Evolutionary conservation across 2,113 vertebrate genomes (phyloP).

Genomic region (Acanthisitta chloris): DNA sequence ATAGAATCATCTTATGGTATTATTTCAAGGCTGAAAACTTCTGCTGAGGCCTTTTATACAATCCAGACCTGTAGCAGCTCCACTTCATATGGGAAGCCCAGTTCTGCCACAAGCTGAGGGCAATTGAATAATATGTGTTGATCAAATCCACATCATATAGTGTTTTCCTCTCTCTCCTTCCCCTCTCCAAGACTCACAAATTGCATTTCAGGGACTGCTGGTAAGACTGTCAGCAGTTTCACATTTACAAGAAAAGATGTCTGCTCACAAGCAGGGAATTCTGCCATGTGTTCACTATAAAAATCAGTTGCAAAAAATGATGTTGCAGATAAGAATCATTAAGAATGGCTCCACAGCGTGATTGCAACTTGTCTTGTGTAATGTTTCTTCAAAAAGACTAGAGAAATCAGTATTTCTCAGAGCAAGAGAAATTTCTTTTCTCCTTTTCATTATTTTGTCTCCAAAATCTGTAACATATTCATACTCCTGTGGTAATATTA

Average conservation of each 20-base stretch:
- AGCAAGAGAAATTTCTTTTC: neutral
- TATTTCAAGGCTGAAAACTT: neutral
- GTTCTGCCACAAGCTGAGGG: neutral
- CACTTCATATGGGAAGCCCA: fast-evolving
- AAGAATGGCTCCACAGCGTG: neutral
- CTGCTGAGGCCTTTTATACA: neutral
- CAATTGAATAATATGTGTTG: neutral
- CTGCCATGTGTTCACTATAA: neutral
- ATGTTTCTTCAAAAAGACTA: neutral
- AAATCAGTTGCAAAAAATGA: neutral
- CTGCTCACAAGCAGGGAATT: neutral
- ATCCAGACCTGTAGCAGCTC: neutral
- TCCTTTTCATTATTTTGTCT: neutral
- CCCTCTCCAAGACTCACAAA: neutral
- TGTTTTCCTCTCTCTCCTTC: neutral
- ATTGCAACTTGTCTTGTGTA: neutral
- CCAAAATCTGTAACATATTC: neutral
- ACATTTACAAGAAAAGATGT: neutral
- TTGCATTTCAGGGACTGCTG: neutral
- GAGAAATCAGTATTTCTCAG: neutral
- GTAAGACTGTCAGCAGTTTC: neutral
- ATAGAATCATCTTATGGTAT: neutral
- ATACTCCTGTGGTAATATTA: neutral
- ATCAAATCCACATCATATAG: neutral
- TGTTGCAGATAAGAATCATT: slow-evolving; percentile 1